phyloP scores from a whole-genome alignment of 1,140 invertebrate species.

The Drosophila parvula region DNA sequence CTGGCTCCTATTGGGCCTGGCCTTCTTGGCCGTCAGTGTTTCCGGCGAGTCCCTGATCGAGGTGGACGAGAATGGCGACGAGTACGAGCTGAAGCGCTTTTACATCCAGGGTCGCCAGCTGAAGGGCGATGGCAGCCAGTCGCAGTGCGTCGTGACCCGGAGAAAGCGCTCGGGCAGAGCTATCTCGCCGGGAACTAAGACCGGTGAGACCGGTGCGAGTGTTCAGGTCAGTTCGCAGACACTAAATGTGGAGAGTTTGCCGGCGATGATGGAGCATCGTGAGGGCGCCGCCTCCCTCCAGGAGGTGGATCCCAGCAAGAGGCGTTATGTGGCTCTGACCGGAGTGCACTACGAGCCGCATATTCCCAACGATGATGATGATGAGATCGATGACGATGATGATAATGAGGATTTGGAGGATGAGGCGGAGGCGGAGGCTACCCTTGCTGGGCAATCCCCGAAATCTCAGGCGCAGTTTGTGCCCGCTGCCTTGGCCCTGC shows the following conservation, averaged over 20 bases:
- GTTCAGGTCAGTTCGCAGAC: slow-evolving; percentile 55
- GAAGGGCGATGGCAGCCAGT: slow-evolving; percentile 66
- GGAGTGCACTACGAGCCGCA: slow-evolving; percentile 48
- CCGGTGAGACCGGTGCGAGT: not conserved
- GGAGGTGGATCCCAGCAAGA: slow-evolving; percentile 30
- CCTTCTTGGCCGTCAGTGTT: slow-evolving; percentile 37
- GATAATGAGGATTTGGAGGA: slow-evolving; percentile 15
- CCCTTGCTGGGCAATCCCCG: slow-evolving; percentile 9
- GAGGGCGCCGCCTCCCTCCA: slow-evolving; percentile 17
- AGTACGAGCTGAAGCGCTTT: slow-evolving; percentile 77
- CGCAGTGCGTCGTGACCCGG: slow-evolving; percentile 73
- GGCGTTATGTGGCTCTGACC: slow-evolving; percentile 58
- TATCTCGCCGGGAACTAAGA: not conserved
- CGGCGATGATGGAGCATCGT: slow-evolving; percentile 46
- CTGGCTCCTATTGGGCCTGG: slow-evolving; percentile 30
- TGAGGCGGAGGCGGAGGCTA: not conserved
- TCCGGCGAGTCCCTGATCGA: slow-evolving; percentile 65
- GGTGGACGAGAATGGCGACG: slow-evolving; percentile 78
- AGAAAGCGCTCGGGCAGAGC: slow-evolving; percentile 59
- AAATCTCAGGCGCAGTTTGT: slow-evolving; percentile 25
- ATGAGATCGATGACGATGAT: slow-evolving; percentile 14
- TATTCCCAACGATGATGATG: slow-evolving; percentile 3
- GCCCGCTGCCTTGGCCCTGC: slow-evolving; percentile 54
- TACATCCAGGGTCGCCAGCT: slow-evolving; percentile 75
- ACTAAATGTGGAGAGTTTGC: slow-evolving; percentile 33